These are phyloP conservation scores for Jaculus jaculus DNA, from an alignment of 2,113 vertebrate species.

Conservation along the genomic window DNA sequence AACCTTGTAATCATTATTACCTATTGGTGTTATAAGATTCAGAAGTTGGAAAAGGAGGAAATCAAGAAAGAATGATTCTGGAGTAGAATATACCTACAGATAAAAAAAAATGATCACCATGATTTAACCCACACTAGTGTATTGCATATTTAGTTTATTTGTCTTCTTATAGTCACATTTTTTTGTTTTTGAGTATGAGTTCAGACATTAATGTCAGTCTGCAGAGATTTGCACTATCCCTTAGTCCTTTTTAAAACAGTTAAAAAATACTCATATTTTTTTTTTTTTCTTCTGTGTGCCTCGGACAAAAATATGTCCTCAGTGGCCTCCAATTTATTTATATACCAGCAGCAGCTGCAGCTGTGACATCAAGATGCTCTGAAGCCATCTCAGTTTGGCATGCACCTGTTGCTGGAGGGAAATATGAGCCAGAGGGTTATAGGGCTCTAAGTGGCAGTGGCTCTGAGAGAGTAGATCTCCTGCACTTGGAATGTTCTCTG, in stretches of 20 bases:
- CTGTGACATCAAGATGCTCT: slow-evolving; percentile 13
- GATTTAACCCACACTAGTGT: neutral
- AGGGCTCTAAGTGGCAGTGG: neutral
- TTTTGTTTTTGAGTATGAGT: neutral
- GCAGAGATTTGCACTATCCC: neutral
- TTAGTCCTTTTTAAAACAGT: neutral
- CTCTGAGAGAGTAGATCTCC: neutral
- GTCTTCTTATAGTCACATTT: neutral
- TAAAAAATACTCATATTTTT: neutral
- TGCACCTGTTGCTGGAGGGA: slow-evolving; percentile 67
- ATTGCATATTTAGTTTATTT: neutral
- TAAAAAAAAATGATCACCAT: neutral
- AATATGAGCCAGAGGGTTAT: slow-evolving; percentile 33
- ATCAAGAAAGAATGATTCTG: neutral
- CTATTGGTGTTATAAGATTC: neutral
- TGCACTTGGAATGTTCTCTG: neutral
- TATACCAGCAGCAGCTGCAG: slow-evolving; percentile 65
- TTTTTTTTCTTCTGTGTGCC: neutral
- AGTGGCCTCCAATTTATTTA: slow-evolving; percentile 67
- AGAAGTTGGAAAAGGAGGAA: neutral
- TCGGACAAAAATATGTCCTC: neutral
- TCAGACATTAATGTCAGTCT: neutral
- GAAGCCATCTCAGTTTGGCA: slow-evolving; percentile 43
- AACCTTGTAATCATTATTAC: neutral
- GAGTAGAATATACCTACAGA: neutral